These are phyloP conservation scores for Delichon dasypus DNA, from an alignment of 2,797 vertebrate genomes.

Conservation along the genomic window DNA sequence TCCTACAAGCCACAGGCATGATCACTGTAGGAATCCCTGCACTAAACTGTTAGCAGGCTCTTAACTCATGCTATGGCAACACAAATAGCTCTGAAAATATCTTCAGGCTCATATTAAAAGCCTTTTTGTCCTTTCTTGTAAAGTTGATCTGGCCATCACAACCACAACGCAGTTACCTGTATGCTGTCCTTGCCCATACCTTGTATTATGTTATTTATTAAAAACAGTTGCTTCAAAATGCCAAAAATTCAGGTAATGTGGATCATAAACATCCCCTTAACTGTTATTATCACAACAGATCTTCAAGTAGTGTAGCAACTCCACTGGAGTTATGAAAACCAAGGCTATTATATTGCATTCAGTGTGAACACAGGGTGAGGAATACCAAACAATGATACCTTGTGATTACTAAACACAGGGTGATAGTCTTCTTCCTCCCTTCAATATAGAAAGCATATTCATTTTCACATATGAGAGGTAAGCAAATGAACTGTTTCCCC, in stretches of 20 bases:
- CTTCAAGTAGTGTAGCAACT: slow-evolving; percentile 40
- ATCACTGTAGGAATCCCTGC: not conserved
- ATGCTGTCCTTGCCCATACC: not conserved
- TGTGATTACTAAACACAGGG: not conserved
- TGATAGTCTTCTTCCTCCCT: not conserved
- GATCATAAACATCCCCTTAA: slow-evolving; percentile 3
- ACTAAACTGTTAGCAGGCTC: not conserved
- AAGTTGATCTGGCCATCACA: not conserved
- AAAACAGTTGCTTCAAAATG: not conserved
- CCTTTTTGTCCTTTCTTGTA: not conserved
- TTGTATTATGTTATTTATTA: not conserved
- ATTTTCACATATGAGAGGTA: not conserved
- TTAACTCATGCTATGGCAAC: not conserved
- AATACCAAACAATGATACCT: slow-evolving; percentile 16
- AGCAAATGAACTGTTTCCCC: not conserved
- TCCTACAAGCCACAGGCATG: not conserved
- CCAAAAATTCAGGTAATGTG: not conserved
- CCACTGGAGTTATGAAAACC: slow-evolving; percentile 54
- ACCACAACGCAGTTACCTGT: not conserved
- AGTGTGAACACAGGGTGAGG: slow-evolving; percentile 5
- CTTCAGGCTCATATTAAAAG: not conserved
- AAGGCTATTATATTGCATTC: slow-evolving; percentile 13
- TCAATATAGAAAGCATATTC: not conserved
- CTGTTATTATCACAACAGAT: not conserved
- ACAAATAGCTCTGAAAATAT: not conserved